These are phyloP conservation scores for Phrynosoma platyrhinos DNA, from an alignment of 2,113 vertebrate species.

Conservation along the genomic window DNA sequence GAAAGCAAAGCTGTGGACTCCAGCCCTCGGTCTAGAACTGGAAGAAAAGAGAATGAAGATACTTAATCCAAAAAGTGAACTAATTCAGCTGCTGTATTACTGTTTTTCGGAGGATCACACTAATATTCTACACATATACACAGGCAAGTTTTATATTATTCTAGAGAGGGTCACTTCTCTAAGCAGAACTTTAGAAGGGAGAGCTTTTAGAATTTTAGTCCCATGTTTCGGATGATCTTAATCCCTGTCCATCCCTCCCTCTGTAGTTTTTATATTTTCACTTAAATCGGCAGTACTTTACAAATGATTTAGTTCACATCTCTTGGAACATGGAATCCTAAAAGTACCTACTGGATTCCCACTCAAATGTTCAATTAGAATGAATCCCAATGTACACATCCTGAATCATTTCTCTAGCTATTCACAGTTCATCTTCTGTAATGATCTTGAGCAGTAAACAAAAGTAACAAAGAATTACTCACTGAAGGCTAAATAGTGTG, in stretches of 20 bases:
- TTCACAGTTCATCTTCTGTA: not conserved
- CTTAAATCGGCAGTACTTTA: not conserved
- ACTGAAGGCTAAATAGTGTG: not conserved
- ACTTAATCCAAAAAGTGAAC: not conserved
- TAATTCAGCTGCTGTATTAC: too few species aligned
- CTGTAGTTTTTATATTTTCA: not conserved
- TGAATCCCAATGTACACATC: not conserved
- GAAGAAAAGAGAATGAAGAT: rapidly evolving
- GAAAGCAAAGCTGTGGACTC: conserved; percentile 62
- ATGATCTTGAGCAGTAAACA: not conserved
- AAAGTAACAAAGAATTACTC: not conserved
- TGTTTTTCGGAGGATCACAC: not conserved
- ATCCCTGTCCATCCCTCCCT: too few species aligned
- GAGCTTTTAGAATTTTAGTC: not conserved
- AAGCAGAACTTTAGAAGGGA: not conserved
- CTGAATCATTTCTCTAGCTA: not conserved
- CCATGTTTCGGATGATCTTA: not conserved
- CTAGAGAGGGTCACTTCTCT: not conserved
- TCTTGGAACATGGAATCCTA: not conserved
- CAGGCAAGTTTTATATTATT: not conserved
- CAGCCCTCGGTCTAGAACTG: conserved; percentile 79
- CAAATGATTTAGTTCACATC: not conserved
- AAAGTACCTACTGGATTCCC: not conserved
- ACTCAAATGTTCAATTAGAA: not conserved
- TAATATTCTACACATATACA: not conserved